phyloP scores from a whole-genome alignment of 2,113 vertebrate species.

The Notechis scutatus region DNA sequence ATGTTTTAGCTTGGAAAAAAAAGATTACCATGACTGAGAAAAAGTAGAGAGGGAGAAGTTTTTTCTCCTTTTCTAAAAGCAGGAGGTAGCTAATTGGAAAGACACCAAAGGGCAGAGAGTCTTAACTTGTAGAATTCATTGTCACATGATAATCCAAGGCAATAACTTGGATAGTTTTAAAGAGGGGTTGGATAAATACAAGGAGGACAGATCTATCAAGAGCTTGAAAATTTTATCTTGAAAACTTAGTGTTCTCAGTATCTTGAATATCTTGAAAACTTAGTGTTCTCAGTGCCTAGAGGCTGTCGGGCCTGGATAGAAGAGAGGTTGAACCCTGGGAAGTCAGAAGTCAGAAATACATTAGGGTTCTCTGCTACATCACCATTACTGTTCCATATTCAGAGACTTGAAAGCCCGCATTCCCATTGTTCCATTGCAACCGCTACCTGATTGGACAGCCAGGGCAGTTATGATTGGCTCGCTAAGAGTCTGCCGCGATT shows the following conservation, averaged over 20 bases:
- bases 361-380: not conserved
- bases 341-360: not conserved
- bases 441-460: too few species aligned
- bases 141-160: not conserved
- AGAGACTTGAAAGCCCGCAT: too few species aligned
- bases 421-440: too few species aligned
- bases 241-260: not conserved
- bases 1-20: not conserved
- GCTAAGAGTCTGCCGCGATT: too few species aligned
- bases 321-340: not conserved
- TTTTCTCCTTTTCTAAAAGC: not conserved
- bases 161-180: not conserved
- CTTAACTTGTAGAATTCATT: not conserved
- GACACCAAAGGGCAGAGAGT: not conserved
- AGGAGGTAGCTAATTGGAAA: not conserved
- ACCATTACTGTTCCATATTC: too few species aligned
- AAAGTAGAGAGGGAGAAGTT: not conserved
- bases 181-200: not conserved
- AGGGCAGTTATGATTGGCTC: too few species aligned
- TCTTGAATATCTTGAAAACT: not conserved
- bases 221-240: not conserved
- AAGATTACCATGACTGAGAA: not conserved
- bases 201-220: not conserved
- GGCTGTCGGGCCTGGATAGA: not conserved
- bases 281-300: not conserved